Conservation (phyloP, 2,113 vertebrate species). For the Brevimyrus niger region DNA sequence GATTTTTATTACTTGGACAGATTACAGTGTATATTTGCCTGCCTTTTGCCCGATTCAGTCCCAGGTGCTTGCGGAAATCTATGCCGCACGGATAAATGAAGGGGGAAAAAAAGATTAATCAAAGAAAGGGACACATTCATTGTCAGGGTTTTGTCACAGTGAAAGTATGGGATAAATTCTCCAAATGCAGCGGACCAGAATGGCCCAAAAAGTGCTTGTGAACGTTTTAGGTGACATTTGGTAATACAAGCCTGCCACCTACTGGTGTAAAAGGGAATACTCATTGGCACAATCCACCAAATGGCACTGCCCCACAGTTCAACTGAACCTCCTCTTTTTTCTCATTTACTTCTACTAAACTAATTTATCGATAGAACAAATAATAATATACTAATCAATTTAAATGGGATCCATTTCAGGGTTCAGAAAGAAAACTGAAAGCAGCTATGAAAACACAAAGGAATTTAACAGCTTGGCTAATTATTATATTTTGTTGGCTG, state of each 20-base stretch:
- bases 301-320: not conserved
- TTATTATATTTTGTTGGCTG: not conserved
- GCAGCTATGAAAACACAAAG: not conserved
- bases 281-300: not conserved
- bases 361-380: not conserved
- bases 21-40: not conserved
- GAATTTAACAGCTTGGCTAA: not conserved
- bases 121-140: not conserved
- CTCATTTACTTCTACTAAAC: not conserved
- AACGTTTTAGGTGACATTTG: not conserved
- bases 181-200: not conserved
- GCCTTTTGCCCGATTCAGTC: not conserved
- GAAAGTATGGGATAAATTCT: not conserved
- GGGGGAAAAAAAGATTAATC: not conserved
- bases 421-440: not conserved
- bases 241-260: conserved; percentile 46
- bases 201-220: not conserved
- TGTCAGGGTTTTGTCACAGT: not conserved
- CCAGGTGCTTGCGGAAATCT: not conserved
- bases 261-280: conserved; percentile 32
- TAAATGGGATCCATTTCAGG: not conserved
- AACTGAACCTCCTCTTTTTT: not conserved
- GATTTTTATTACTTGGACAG: not conserved
- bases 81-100: not conserved
- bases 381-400: conserved; percentile 1